Evolutionary conservation across 1,140 invertebrate genomes (phyloP).

Genomic region (Drosophila erecta): DNA sequence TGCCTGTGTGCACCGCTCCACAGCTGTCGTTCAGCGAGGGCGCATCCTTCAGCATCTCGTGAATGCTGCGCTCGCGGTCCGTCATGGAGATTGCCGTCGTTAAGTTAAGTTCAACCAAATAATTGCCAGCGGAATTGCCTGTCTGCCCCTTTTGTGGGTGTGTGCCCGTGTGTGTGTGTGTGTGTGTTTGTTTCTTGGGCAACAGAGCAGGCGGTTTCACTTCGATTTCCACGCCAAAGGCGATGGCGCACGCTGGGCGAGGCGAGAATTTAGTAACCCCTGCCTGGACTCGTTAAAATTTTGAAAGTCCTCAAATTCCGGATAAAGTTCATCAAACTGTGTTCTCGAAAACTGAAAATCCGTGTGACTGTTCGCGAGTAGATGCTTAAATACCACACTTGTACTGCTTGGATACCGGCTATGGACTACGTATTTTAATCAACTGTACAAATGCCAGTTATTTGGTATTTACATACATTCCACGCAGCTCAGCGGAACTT

Average conservation of each 20-base stretch:
- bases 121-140: conserved; percentile 37
- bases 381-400: not conserved
- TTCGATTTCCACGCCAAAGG: conserved; percentile 7
- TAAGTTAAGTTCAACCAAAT: not conserved
- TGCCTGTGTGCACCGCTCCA: conserved; percentile 90
- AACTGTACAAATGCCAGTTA: no score
- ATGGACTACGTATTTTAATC: not conserved
- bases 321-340: conserved; percentile 13
- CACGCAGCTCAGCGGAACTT: no score
- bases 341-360: conserved; percentile 36
- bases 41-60: conserved; percentile 94
- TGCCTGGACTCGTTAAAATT: not conserved
- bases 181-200: not conserved
- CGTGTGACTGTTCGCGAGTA: conserved; percentile 5
- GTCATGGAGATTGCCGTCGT: conserved; percentile 46
- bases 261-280: conserved; percentile 1
- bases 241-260: conserved; percentile 25
- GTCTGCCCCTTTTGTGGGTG: conserved; percentile 2
- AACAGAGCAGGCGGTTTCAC: not conserved
- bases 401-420: not conserved
- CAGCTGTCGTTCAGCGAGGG: conserved; percentile 91
- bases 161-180: not conserved
- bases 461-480: no score
- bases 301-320: not conserved
- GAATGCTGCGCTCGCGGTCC: conserved; percentile 89